Base-by-base conservation (phyloP, 2,888 invertebrate species). In the Brassicogethes aeneus region DNA sequence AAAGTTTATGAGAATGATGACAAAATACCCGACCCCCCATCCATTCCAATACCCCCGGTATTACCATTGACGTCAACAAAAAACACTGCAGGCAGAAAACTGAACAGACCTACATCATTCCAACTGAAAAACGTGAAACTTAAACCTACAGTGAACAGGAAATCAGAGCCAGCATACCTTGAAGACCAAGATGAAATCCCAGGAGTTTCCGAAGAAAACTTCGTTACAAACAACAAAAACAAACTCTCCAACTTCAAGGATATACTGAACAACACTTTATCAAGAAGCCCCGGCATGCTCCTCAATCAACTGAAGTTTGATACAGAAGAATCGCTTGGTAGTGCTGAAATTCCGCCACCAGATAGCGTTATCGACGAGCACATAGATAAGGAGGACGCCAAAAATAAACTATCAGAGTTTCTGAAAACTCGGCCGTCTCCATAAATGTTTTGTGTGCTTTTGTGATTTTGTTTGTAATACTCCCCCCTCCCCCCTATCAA, bases 331-430 rank as follows among this genome's bases (percentile, higher is more conserved):
- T n/a, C n/a, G n/a, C n/a, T n/a, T n/a, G n/a, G n/a, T n/a, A n/a
- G n/a, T n/a, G n/a, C n/a, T 10, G 23, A 23, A 10, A 5, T 7
- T 7, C 23, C 15, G n/a, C 39, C 17, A 2, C 41, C 37, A 7
- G 47, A 46, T 29, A 16, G 45, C 38, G 51, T 51, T 2, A 39
- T 44, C 16, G 39, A 40, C n/a, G 48, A 49, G 8, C 37, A 34
- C 7, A 47, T 51, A 12, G 42, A 49, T 36, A 39, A 34, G n/a
- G 8, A 37, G 12, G 41, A 43, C 14, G 51, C 42, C 2, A 51
- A 37, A 37, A 29, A 33, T 17, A 50, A 38, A 33, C 15, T 46
- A 14, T 15, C 29, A 1, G 15, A 14, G 36, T 40, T 37, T 37
- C 17, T 41, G 10, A 23, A 44, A 35, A 23, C 23, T n/a, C n/a